Conservation (phyloP, 92 coral and sea anemone species). For the Meandrina meandrites region DNA sequence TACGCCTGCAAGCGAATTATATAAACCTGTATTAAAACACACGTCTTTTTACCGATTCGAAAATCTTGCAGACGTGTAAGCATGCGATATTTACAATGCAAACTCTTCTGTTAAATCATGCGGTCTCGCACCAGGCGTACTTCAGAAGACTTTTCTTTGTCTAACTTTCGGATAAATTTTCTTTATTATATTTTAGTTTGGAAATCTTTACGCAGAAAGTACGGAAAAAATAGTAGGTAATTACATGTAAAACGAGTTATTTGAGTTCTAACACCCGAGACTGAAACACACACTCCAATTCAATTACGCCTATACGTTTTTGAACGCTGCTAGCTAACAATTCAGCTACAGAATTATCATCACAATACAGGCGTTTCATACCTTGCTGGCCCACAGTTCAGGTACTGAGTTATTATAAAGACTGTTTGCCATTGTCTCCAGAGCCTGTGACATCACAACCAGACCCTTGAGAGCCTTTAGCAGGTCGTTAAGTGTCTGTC, state of each 20-base stretch:
- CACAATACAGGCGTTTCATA: constrained; percentile 10
- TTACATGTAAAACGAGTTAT: no score
- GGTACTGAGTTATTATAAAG: constrained; percentile 91
- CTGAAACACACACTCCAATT: no score
- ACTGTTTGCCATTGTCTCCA: constrained; percentile 98
- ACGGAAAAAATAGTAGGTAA: not conserved
- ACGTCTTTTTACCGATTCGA: no score
- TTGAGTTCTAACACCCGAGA: no score
- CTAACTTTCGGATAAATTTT: not conserved
- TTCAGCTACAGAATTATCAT: not conserved
- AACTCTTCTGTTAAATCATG: no score
- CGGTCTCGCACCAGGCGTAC: not conserved
- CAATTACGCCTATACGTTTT: not conserved
- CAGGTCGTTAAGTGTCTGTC: constrained; percentile 89
- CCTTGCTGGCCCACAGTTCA: constrained; percentile 99
- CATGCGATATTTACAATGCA: no score
- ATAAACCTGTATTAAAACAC: not conserved
- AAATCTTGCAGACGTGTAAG: no score
- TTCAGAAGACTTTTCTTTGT: not conserved
- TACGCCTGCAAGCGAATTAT: constrained; percentile 75
- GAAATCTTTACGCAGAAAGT: not conserved
- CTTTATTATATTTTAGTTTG: not conserved
- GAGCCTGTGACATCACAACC: constrained; percentile 99
- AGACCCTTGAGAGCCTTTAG: constrained; percentile 96
- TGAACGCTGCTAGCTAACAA: not conserved